A percentile compares a stretch with the other conserved stretches of the same genome.
Conservation (phyloP, 2,113 vertebrate genomes). For the Paradoxurus hermaphroditus region DNA sequence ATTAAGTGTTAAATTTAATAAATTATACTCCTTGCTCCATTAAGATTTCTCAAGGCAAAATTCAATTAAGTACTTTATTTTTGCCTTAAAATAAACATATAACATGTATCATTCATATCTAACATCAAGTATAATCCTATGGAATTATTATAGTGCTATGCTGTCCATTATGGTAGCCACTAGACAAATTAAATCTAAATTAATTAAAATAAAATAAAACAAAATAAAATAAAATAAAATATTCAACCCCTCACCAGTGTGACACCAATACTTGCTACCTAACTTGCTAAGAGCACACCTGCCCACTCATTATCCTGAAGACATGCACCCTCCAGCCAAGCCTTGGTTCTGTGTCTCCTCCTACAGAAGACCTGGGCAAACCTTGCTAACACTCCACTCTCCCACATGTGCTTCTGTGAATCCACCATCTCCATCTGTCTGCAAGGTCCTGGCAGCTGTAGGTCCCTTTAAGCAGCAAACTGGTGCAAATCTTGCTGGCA, state of each 20-base stretch:
- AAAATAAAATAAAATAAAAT: not conserved
- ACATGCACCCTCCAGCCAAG: not conserved
- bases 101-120: not conserved
- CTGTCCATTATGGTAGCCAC: not conserved
- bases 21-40: not conserved
- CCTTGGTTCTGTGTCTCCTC: not conserved
- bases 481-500: not conserved
- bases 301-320: not conserved
- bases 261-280: not conserved
- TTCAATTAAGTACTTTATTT: not conserved
- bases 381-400: not conserved
- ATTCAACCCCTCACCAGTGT: not conserved
- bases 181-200: not conserved
- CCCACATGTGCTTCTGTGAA: not conserved
- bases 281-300: not conserved
- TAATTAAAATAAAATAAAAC: slow-evolving; percentile 16
- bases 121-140: not conserved
- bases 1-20: not conserved
- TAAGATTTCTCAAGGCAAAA: not conserved
- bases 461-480: not conserved
- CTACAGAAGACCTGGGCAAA: not conserved
- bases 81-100: not conserved
- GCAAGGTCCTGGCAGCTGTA: not conserved
- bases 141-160: not conserved
- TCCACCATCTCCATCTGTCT: not conserved